These are phyloP conservation scores for Trinectes maculatus DNA, from an alignment of 2,113 vertebrate genomes.

Conservation along the genomic window DNA sequence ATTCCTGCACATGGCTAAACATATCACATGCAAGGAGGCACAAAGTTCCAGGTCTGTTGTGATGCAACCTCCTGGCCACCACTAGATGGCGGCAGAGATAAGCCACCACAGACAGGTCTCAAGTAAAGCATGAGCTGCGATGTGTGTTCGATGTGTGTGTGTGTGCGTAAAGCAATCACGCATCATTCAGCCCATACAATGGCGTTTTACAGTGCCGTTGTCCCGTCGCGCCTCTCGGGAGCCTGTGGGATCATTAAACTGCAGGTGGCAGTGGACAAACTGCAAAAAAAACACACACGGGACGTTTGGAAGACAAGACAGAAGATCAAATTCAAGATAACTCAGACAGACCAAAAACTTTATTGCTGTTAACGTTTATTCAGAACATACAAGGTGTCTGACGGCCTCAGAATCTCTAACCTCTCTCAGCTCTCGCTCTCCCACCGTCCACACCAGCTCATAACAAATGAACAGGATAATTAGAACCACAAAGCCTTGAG, in stretches of 20 bases:
- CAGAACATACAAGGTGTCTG: background rate
- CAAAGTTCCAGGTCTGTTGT: no score
- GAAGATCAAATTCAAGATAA: background rate
- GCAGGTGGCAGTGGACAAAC: slow-evolving; percentile 30
- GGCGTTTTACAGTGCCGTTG: slow-evolving; percentile 41
- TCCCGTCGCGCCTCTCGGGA: slow-evolving; percentile 26
- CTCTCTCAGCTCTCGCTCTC: slow-evolving; percentile 22
- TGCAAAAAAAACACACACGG: slow-evolving; percentile 3
- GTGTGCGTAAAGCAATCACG: slow-evolving; percentile 27
- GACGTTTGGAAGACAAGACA: background rate
- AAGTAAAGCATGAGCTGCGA: no score
- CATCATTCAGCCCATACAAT: slow-evolving; percentile 26
- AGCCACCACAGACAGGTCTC: no score
- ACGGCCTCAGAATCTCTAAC: no score
- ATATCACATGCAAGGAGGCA: no score
- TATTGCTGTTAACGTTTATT: background rate
- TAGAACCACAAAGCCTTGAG: slow-evolving; percentile 66
- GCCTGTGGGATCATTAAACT: slow-evolving; percentile 28
- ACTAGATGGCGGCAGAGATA: slow-evolving; percentile 58
- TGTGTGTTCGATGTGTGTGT: no score
- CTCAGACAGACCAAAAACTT: background rate
- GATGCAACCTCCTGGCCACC: background rate
- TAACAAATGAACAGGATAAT: slow-evolving; percentile 73
- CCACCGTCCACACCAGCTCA: slow-evolving; percentile 52
- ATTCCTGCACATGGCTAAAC: no score